Conservation (phyloP, 2,797 vertebrate species). For the Onychomys leucogaster region DNA sequence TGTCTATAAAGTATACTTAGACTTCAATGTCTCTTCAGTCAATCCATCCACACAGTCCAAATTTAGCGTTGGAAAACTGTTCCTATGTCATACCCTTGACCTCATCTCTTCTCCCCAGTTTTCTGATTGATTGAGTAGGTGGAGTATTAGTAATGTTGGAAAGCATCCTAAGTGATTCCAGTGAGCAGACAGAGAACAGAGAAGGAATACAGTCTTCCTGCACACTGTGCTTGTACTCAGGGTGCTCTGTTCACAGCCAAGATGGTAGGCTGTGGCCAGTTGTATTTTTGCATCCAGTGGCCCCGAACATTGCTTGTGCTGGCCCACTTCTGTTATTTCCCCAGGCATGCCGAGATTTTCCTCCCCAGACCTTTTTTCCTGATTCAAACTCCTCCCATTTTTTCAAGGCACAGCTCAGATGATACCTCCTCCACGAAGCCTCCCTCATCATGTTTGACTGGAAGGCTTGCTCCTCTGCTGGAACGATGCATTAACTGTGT, state of each 20-base stretch:
- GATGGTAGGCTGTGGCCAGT: background rate
- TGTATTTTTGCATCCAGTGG: background rate
- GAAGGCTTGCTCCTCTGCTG: background rate
- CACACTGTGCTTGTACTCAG: background rate
- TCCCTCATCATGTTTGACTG: background rate
- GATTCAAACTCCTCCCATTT: background rate
- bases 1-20: background rate
- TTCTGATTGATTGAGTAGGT: constrained; percentile 56
- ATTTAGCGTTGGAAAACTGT: constrained; percentile 52
- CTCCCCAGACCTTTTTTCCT: background rate
- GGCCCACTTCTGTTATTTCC: background rate
- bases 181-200: constrained; percentile 24
- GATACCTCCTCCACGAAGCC: background rate
- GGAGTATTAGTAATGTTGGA: constrained; percentile 53
- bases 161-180: constrained; percentile 37
- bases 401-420: background rate
- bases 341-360: constrained; percentile 11
- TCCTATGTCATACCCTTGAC: background rate
- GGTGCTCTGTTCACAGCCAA: background rate
- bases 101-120: background rate
- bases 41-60: background rate
- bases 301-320: background rate
- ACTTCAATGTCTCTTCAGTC: constrained; percentile 21
- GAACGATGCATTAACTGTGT: background rate
- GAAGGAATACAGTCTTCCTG: background rate